Conservation (phyloP, 2,888 invertebrate species). For the Lottia gigantea region DNA sequence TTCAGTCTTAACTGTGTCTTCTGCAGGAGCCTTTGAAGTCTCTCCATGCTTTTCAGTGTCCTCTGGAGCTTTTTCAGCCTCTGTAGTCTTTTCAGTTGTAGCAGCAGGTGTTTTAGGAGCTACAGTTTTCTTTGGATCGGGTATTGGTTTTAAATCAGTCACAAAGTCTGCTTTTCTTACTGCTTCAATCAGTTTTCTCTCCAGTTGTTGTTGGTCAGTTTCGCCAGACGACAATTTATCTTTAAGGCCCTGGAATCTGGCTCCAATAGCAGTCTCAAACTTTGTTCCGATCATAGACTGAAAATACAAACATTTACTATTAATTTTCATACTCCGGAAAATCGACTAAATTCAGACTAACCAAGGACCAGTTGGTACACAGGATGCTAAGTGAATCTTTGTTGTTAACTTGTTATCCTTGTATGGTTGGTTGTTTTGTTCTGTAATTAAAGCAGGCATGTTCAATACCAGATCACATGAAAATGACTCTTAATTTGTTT, state of each 20-base stretch:
- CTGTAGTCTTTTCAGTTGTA: neutral
- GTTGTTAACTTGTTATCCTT: too few relatives aligned
- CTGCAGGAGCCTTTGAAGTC: too few relatives aligned
- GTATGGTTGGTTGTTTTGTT: too few relatives aligned
- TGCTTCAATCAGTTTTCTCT: neutral
- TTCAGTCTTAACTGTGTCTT: too few relatives aligned
- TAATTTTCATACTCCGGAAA: too few relatives aligned
- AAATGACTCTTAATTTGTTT: too few relatives aligned
- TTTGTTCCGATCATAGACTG: neutral
- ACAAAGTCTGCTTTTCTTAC: conserved; percentile 8
- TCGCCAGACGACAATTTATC: neutral
- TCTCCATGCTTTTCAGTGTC: neutral
- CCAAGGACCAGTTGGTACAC: too few relatives aligned
- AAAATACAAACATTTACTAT: neutral
- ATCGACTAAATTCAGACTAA: too few relatives aligned
- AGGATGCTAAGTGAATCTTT: too few relatives aligned
- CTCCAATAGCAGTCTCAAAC: neutral
- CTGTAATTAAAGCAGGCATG: too few relatives aligned
- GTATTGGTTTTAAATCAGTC: neutral
- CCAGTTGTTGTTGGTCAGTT: neutral
- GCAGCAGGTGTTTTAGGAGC: neutral
- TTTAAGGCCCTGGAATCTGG: neutral
- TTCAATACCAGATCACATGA: too few relatives aligned
- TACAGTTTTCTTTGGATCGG: neutral
- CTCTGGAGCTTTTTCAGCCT: neutral